Base-by-base conservation (phyloP, 2,113 vertebrate species). In the Corythornis cristatus region DNA sequence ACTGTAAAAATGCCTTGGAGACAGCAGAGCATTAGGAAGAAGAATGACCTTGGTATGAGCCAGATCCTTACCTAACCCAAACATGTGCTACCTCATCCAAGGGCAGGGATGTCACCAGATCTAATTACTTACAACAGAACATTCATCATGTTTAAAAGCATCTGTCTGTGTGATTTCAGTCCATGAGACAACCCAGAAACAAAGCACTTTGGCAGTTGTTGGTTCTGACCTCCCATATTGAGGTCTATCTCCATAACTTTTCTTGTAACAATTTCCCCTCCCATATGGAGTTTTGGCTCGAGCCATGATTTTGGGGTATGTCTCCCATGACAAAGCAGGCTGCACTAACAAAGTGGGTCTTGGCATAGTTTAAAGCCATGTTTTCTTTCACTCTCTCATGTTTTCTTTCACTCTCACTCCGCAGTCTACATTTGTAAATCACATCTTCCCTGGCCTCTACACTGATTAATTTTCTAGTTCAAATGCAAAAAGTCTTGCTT, bases 241-340 rank as follows among this genome's bases (percentile, higher is more conserved):
- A 80, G 12, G 4, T 28, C 28, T 66, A 22, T 60, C 88, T 35
- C 56, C 37, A 6, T 25, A 61, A 35, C 31, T 73, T 62, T 40
- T 28, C 56, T 50, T 3, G 2, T 21, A 83, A 56, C 3, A 40
- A 2, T n/a, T 40, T 85, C 19, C 58, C 1, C 1, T 62, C 21
- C 58, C 37, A 26, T 6, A 33, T 0, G 20, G 62, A 83, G 7
- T 73, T 88, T 35, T 33, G 31, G 26, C 21, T 71, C 11, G 43
- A 65, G 28, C 22, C 0, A 1, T 2, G 5, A 43, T 65, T 77
- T 95, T 57, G 68, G 26, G 43, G 10, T 14, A 29, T 0, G 0
- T 6, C 4, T 79, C 53, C 29, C 29, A 48, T 8, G 9, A 78
- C 48, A 64, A 29, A 68, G 51, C 40, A 67, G 35, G 28, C 46